phyloP scores from a whole-genome alignment of 2,113 vertebrate species.

The Podarcis cretensis region DNA sequence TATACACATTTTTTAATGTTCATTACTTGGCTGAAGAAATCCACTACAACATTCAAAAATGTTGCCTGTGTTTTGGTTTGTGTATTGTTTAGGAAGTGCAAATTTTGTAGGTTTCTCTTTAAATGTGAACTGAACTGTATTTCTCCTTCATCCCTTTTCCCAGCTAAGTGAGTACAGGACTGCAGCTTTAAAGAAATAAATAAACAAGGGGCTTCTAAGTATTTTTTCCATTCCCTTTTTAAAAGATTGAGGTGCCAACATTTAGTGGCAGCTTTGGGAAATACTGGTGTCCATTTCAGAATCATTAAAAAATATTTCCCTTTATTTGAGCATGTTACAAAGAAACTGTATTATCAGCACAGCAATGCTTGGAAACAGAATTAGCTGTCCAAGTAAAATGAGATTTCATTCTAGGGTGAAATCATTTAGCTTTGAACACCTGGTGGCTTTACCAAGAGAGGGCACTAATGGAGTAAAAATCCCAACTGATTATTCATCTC shows the following conservation, averaged over 20 bases:
- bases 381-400: not conserved
- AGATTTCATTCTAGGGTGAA: not conserved
- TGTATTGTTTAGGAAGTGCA: no score
- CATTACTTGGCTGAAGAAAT: no score
- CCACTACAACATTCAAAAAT: no score
- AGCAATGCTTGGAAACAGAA: not conserved
- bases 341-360: not conserved
- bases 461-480: not conserved
- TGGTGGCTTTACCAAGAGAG: not conserved
- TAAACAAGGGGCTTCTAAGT: not conserved
- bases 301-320: not conserved
- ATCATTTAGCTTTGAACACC: slow-evolving; percentile 1
- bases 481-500: not conserved
- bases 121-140: no score
- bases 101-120: no score
- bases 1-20: no score
- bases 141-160: no score
- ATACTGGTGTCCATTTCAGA: not conserved
- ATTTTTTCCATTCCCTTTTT: not conserved
- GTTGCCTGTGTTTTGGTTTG: no score
- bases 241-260: not conserved
- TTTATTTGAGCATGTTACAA: not conserved
- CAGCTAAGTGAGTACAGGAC: no score
- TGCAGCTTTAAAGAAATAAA: no score
- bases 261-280: not conserved